Evolutionary conservation across 2,888 invertebrate genomes (phyloP), one percentile per base, ranked within the genome.

Genomic region (Fabriciana adippe): DNA sequence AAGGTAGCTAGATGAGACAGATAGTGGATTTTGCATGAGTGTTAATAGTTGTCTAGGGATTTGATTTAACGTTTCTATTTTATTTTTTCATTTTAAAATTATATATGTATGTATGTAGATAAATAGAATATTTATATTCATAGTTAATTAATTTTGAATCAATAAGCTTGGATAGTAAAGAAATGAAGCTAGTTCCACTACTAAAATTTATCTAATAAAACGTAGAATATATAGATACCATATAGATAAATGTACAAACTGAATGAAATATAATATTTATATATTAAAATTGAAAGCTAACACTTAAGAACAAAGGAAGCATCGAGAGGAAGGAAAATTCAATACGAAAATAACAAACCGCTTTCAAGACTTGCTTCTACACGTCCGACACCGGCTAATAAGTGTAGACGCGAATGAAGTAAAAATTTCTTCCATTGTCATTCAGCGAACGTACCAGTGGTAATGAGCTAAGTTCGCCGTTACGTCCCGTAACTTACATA

Each of bases 381-480:
- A 81, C 85, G 83, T 83, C 81, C 80, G 74, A 79, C 81, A 80
- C 81, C 80, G 83, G 81, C 86, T 88, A 87, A 88, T 87, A 89
- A 80, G 78, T 78, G 76, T 79, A 80, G 81, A 83, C 83, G 80
- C 79, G 85, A 83, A 86, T 83, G 83, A 86, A 88, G 88, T 88
- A 88, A 91, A 90, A 90, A 90, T 88, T 86, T 81, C 74, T 78
- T 76, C 79, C 83, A 91, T 92, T 92, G 89, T 90, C 87, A 92
- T 92, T 91, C 92, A 75, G 72, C 65, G 68, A 75, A 82, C 91
- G 91, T 85, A 81, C 79, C 79, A 77, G 80, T 85, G 85, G 92
- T 92, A 91, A 92, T 92, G 92, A 92, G 91, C 89, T 90, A 92
- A 92, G 90, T 92, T 92, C 86, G 84, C 87, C 81, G 89, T 90